phyloP scores from a whole-genome alignment of 2,113 vertebrate genomes.

The Neolamprologus falcicula region DNA sequence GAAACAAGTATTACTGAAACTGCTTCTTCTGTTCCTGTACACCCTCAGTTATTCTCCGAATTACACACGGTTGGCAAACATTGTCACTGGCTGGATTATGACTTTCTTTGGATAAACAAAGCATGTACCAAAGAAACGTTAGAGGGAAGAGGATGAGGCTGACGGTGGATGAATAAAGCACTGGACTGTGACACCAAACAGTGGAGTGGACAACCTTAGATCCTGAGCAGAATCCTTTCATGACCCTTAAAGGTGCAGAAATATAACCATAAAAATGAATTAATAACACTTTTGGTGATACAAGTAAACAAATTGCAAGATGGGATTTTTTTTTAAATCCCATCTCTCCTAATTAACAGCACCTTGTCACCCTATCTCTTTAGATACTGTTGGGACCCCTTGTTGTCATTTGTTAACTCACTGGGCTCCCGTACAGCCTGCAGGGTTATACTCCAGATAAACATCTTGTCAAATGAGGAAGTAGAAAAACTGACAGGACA shows the following conservation, averaged over 20 bases:
- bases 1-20: not conserved
- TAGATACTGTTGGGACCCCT: not conserved
- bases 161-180: not conserved
- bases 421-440: not conserved
- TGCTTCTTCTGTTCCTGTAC: not conserved
- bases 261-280: not conserved
- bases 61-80: not conserved
- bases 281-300: not conserved
- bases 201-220: not conserved
- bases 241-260: not conserved
- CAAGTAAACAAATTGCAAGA: not conserved
- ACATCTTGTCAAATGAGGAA: not conserved
- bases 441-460: not conserved
- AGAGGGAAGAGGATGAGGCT: not conserved
- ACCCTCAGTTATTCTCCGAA: not conserved
- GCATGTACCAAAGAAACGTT: not conserved
- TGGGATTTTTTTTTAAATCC: no score
- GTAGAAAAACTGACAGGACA: not conserved
- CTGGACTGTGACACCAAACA: not conserved
- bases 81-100: not conserved
- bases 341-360: not conserved
- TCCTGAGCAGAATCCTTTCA: not conserved
- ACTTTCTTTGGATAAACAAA: not conserved
- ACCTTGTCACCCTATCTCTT: rapidly evolving
- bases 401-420: not conserved